Base-by-base conservation (phyloP, 2,797 vertebrate species). In the Lacerta viridis region DNA sequence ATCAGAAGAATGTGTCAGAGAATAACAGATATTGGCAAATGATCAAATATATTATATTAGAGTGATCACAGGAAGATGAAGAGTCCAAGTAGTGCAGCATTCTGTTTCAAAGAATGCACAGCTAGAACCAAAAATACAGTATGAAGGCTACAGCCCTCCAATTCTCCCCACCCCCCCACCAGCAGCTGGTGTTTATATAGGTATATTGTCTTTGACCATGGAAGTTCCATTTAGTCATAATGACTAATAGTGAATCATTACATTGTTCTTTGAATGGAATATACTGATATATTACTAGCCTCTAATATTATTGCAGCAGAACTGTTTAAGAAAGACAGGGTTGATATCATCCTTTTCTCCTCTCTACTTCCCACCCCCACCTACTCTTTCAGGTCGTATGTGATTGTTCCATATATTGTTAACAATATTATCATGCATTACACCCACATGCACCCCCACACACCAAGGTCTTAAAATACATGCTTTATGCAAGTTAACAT, bases 21-120 rank as follows among this genome's bases (percentile, higher is more conserved):
- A 23, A 55, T n/a, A 83, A 33, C 18, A 69, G 18, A 91, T 89
- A 9, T 84, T 90, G 72, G 74, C 64, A 23, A 69, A 89, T 89
- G 41, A 84, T 59, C 66, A 81, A 84, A 90, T 92, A 36, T 23
- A 41, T 92, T 79, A 36, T 41, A 80, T 85, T 59, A 50, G 87
- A 90, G 66, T 74, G 50, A 85, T 68, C 17, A 43, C 68, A 43
- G 20, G 23, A 5, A 29, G 23, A 68, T 66, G 64, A 69, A 43
- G 27, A 8, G 29, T 86, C 59, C 25, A 80, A 72, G 50, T 83
- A 46, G 83, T 64, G 83, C 79, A 27, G 15, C 68, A 85, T 87
- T 27, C 50, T 75, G 20, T 72, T 84, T 84, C 46, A 72, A 41
- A 85, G 33, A 41, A 25, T 27, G 66, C 66, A 29, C 17, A 66